phyloP scores from a whole-genome alignment of 2,797 vertebrate species.

The Melanotaenia parkinsoni region DNA sequence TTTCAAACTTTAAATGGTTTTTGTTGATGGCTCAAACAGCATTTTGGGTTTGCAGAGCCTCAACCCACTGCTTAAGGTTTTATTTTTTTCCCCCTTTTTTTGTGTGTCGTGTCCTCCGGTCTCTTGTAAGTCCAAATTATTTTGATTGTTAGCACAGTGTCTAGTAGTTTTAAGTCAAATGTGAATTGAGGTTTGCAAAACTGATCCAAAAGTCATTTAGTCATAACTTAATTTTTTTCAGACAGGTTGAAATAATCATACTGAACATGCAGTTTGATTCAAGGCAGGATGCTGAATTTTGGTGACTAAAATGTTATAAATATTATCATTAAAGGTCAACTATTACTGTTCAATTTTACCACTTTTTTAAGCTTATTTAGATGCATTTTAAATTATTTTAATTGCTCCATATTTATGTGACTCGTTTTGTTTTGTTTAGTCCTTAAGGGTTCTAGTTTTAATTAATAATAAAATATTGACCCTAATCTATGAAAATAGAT shows the following conservation, averaged over 20 bases:
- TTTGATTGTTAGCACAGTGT: not conserved
- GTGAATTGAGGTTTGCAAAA: not conserved
- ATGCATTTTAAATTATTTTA: not conserved
- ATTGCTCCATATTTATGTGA: not conserved
- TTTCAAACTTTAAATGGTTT: slow-evolving; percentile 50
- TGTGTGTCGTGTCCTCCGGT: not conserved
- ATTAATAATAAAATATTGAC: not conserved
- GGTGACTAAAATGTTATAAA: not conserved
- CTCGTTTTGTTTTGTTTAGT: not conserved
- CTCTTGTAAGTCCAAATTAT: not conserved
- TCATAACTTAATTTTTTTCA: slow-evolving; percentile 5
- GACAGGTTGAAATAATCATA: slow-evolving; percentile 19
- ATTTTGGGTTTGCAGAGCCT: slow-evolving; percentile 16
- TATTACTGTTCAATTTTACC: not conserved
- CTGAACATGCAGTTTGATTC: not conserved
- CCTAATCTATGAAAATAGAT: not conserved
- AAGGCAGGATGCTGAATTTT: slow-evolving; percentile 9
- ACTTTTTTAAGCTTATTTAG: not conserved
- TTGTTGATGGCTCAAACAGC: slow-evolving; percentile 20
- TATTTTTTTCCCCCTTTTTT: not conserved
- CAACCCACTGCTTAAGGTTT: slow-evolving; percentile 12
- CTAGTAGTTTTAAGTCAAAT: not conserved
- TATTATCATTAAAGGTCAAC: not conserved
- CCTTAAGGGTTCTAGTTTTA: not conserved
- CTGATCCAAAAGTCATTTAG: not conserved